Evolutionary conservation across 1,140 invertebrate species (phyloP), one percentile per base, ranked within the genome.

Genomic region (Bombus confusus): DNA sequence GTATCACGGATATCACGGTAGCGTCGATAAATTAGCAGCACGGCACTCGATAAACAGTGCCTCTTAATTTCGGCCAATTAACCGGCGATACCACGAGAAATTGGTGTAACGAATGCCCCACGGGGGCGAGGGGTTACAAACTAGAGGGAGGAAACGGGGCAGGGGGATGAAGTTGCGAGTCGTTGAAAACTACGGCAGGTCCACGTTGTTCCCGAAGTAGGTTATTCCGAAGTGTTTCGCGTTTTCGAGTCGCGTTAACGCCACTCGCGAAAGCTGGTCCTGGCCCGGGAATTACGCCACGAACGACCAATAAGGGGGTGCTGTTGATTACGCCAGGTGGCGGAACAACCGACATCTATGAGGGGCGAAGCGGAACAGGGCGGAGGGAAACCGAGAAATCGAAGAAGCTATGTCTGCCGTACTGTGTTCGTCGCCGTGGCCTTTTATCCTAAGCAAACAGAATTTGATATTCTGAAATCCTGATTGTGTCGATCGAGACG

Each of bases 51-150:
- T 84, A 78, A 71, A 79, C 37, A 43, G 52, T 31, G 47, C 37
- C 66, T 69, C 75, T 84, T 84, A 84, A 84, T 84, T 84, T 84
- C 52, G 28, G 76, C 28, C 68, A 84, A 72, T 84, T 84, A 79
- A 22, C 52, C 66, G 47, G 3, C 66, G 52, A 84, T 79, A 72
- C 52, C 52, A 13, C 39, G 66, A 15, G 52, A 79, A 79, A 84
- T 84, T 59, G 83, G 41, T 84, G 83, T 79, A 84, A 84, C 83
- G 52, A 72, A 77, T 79, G 73, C 57, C 47, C 13, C 39, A 37
- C 10, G 22, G 1, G 10, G 47, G 3, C 22, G 8, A 25, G 12
- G 10, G 47, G 31, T 28, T 28, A 4, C 12, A 9, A 25, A 22
- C 22, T 47, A 43, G 47, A 1, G 47, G 18, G 5, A 52, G 47